A percentile compares a stretch with the other conserved stretches of the same genome.
Conservation (phyloP, 2,888 invertebrate genomes). For the Tipula vernalis region DNA sequence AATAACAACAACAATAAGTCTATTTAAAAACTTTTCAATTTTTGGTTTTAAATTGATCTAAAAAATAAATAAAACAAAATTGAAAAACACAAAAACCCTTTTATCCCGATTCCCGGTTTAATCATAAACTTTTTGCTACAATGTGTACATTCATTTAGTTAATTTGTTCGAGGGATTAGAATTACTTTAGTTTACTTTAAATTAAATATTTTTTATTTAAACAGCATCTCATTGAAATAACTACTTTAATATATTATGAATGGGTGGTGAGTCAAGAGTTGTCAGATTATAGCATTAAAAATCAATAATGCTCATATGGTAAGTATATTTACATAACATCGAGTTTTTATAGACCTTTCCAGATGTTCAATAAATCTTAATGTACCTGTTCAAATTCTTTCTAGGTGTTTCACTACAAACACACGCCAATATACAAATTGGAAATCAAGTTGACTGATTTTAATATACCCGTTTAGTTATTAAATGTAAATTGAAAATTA, state of each 20-base stretch:
- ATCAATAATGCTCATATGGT: too few species aligned
- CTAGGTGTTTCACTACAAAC: neutral
- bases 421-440: neutral
- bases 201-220: neutral
- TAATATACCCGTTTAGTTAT: neutral
- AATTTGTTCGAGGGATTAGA: neutral
- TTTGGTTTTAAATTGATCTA: neutral
- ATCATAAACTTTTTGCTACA: neutral
- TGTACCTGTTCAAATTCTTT: neutral
- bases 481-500: conserved; percentile 6
- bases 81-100: neutral
- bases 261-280: neutral
- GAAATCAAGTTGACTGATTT: neutral
- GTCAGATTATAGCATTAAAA: neutral
- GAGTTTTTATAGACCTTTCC: neutral
- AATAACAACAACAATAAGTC: neutral
- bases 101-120: neutral
- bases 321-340: too few species aligned
- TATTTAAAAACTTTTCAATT: neutral
- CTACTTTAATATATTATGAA: neutral
- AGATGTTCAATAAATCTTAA: neutral
- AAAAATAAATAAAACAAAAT: neutral
- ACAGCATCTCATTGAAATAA: neutral
- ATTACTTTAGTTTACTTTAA: neutral
- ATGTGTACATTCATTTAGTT: neutral